These are phyloP conservation scores for Campoletis raptor DNA, from an alignment of 2,888 invertebrate species.

Conservation along the genomic window DNA sequence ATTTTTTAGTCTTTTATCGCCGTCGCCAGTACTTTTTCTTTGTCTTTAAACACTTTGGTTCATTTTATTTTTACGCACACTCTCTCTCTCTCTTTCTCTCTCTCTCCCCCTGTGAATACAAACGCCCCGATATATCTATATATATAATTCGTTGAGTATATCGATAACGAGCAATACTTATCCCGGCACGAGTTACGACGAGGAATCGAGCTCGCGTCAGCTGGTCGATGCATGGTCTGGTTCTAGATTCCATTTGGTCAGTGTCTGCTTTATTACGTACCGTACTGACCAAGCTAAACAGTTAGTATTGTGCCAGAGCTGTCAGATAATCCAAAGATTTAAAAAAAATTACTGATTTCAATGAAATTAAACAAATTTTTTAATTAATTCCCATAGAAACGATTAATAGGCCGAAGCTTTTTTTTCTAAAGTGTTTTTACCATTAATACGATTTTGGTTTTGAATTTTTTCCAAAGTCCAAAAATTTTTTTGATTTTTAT, in stretches of 20 bases:
- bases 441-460: background rate
- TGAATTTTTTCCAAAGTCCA: background rate
- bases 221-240: conserved; percentile 42
- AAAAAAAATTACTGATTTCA: background rate
- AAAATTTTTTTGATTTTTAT: background rate
- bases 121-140: conserved; percentile 1
- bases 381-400: background rate
- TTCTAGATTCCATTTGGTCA: conserved; percentile 52
- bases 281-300: conserved; percentile 4
- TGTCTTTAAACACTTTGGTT: conserved; percentile 31
- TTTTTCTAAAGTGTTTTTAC: background rate
- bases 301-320: background rate
- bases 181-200: conserved; percentile 42
- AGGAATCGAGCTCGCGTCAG: conserved; percentile 49
- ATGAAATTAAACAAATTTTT: background rate
- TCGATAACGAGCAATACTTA: conserved; percentile 58
- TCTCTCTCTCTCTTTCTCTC: background rate
- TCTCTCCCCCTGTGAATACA: background rate
- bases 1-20: conserved; percentile 8
- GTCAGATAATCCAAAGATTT: background rate
- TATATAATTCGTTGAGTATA: conserved; percentile 41
- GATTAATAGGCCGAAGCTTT: background rate
- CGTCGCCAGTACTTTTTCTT: conserved; percentile 20
- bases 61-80: background rate
- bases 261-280: conserved; percentile 27